A percentile compares a stretch with the other conserved stretches of the same genome.
phyloP scores from a whole-genome alignment of 2,113 vertebrate species.

The Tylochromis polylepis region DNA sequence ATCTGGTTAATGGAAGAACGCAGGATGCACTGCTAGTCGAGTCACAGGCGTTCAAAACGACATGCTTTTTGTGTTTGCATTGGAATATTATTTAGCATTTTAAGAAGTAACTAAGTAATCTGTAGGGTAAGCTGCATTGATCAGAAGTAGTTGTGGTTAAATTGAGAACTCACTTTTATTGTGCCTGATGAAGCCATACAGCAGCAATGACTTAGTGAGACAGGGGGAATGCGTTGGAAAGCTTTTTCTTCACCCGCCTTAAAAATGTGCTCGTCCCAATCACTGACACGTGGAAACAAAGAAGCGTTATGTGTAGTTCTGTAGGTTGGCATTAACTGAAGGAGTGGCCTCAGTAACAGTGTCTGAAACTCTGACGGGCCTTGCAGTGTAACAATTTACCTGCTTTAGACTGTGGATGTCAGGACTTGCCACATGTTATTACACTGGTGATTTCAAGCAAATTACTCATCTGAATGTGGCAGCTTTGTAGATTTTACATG shows the following conservation, averaged over 20 bases:
- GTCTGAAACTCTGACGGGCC: not conserved
- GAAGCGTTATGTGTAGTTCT: not conserved
- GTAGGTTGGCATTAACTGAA: not conserved
- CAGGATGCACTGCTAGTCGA: not conserved
- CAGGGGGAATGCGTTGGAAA: not conserved
- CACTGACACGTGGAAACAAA: not conserved
- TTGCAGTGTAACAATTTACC: not conserved
- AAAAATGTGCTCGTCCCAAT: not conserved
- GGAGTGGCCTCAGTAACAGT: not conserved
- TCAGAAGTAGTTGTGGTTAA: not conserved
- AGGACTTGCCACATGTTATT: not conserved
- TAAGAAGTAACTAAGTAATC: constrained; percentile 4
- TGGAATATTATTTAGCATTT: not conserved
- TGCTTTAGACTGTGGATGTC: not conserved
- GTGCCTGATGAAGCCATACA: constrained; percentile 20
- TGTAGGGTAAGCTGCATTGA: not conserved
- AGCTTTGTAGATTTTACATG: not conserved
- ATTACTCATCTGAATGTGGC: not conserved
- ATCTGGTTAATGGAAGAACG: not conserved
- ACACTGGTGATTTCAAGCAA: not conserved
- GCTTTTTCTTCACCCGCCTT: not conserved
- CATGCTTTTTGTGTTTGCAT: not conserved
- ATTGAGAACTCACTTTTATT: not conserved
- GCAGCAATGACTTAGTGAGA: not conserved
- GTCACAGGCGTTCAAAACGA: not conserved